These are phyloP conservation scores for Antheraea assamensis DNA, from an alignment of 2,888 invertebrate genomes.

Conservation along the genomic window DNA sequence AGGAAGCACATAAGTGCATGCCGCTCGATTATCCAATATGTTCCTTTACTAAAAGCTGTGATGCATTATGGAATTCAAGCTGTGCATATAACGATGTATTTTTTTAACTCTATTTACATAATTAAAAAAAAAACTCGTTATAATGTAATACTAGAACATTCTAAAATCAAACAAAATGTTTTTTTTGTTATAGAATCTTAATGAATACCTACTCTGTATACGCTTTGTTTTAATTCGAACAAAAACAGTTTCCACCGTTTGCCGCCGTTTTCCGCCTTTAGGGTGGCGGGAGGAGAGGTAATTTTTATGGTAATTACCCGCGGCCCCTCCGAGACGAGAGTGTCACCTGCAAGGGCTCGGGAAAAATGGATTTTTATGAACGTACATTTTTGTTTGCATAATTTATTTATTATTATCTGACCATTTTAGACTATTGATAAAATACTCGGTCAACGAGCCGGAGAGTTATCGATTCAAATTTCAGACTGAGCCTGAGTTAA, in stretches of 20 bases:
- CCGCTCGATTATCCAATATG: no score
- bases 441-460: no score
- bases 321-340: slow-evolving; percentile 22
- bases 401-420: not conserved
- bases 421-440: no score
- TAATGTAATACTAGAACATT: no score
- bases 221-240: not conserved
- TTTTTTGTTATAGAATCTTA: not conserved
- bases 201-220: not conserved
- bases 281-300: slow-evolving; percentile 23
- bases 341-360: slow-evolving; percentile 32
- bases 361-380: slow-evolving; percentile 9
- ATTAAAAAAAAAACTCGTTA: no score
- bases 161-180: not conserved
- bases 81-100: no score
- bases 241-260: slow-evolving; percentile 27
- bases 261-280: not conserved
- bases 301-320: slow-evolving; percentile 44
- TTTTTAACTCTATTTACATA: no score
- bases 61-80: no score
- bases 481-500: no score
- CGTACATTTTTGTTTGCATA: not conserved
- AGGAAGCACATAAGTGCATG: no score
- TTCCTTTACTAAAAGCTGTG: no score
- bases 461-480: no score